A percentile compares a stretch with the other conserved stretches of the same genome.
These are phyloP conservation scores for Psylliodes chrysocephalus DNA, from an alignment of 2,888 invertebrate genomes.

Conservation along the genomic window DNA sequence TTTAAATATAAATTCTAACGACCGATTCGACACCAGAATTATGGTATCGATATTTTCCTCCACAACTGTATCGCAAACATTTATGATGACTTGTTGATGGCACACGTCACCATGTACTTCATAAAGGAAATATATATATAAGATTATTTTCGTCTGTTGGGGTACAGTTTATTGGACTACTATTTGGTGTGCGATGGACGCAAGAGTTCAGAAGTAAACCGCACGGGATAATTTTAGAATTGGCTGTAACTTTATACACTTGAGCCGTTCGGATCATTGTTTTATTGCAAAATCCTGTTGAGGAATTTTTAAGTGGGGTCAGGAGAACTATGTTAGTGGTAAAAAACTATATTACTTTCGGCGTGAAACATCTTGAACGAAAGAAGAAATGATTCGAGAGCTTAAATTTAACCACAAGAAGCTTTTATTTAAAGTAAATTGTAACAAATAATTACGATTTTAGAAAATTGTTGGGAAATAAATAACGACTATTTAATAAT, in stretches of 20 bases:
- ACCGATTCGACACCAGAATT: neutral
- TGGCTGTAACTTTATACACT: slow-evolving; percentile 17
- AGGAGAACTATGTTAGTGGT: neutral
- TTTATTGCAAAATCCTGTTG: slow-evolving; percentile 1
- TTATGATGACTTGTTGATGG: slow-evolving; percentile 15
- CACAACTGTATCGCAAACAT: neutral
- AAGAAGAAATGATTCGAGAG: too few species aligned
- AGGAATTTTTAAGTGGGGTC: slow-evolving; percentile 4
- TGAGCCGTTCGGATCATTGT: slow-evolving; percentile 16
- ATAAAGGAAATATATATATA: slow-evolving; percentile 15
- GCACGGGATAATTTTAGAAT: slow-evolving; percentile 27
- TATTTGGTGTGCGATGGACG: slow-evolving; percentile 8
- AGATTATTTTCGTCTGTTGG: slow-evolving; percentile 27
- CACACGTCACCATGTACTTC: slow-evolving; percentile 6
- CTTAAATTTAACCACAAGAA: too few species aligned
- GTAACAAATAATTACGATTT: too few species aligned
- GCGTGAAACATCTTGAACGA: neutral
- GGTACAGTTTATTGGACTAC: slow-evolving; percentile 29
- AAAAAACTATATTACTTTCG: neutral
- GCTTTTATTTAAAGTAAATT: too few species aligned
- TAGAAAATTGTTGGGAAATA: too few species aligned
- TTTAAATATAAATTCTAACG: neutral
- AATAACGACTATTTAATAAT: too few species aligned
- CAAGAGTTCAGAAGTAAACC: slow-evolving; percentile 9
- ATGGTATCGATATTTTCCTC: neutral